Percentiles rank a stretch among this genome's conserved stretches.
phyloP scores from a whole-genome alignment of 2,888 invertebrate species.

The Drosophila pseudotakahashii region DNA sequence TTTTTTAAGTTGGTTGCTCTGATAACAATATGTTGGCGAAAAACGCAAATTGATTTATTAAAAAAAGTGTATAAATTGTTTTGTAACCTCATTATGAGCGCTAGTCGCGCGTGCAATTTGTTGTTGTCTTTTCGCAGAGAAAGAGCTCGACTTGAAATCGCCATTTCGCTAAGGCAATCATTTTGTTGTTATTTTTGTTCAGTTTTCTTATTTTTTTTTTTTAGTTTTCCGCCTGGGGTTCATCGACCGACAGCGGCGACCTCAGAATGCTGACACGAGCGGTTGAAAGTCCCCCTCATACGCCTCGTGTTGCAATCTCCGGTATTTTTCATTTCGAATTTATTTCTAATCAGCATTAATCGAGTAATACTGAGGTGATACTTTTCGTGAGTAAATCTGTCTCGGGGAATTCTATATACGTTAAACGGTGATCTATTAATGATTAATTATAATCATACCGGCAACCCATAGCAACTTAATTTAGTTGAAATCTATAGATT shows the following conservation, averaged over 20 bases:
- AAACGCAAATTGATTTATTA: constrained; percentile 61
- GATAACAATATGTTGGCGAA: constrained; percentile 61
- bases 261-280: constrained; percentile 72
- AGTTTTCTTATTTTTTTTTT: constrained; percentile 20
- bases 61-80: constrained; percentile 38
- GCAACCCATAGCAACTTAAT: background rate
- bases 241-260: constrained; percentile 69
- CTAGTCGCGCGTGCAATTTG: constrained; percentile 56
- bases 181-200: constrained; percentile 44
- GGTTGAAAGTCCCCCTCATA: constrained; percentile 27
- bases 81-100: constrained; percentile 68
- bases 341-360: constrained; percentile 67
- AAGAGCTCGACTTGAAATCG: constrained; percentile 39
- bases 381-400: constrained; percentile 19
- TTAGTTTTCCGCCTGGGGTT: constrained; percentile 59
- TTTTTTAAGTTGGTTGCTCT: constrained; percentile 38
- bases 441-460: background rate
- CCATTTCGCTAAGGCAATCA: constrained; percentile 61
- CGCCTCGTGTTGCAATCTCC: constrained; percentile 49
- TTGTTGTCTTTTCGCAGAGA: constrained; percentile 25
- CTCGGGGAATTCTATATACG: background rate
- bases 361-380: constrained; percentile 12
- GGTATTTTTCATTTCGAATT: constrained; percentile 17
- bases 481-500: background rate
- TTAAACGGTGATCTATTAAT: background rate